Base-by-base conservation (phyloP, 1,140 invertebrate genomes). In the Sesamia nonagrioides region DNA sequence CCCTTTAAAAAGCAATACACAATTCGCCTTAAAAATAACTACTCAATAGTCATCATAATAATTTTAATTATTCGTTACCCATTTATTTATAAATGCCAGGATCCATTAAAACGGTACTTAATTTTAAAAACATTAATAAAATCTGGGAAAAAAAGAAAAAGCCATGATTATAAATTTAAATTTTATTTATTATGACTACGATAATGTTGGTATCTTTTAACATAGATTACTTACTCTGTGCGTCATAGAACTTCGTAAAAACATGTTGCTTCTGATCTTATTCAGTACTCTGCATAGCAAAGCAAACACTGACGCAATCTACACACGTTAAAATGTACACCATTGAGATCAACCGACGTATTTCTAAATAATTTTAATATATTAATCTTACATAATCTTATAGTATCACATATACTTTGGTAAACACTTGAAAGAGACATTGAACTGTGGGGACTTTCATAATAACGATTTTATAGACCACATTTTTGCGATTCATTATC, bases 331-430 rank as follows among this genome's bases (percentile, higher is more conserved):
- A 33, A 69, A 45, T 69, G 33, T 69, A 48, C 66, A 69, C 63
- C 37, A 48, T 27, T 69, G 66, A 69, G 66, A 69, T 74, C 52
- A 58, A 42, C 52, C 11, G 52, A 74, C 37, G 27, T 74, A 40
- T 15, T 33, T 45, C 71, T 74, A 74, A 45, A 58, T 60, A 74
- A 60, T 40, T 45, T 21, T 60, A 74, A 74, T 74, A 60, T 74
- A 54, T 60, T 74, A 74, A 18, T 27, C 61, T n/a, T 74, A 74
- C 17, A 27, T 82, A 78, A 75, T 66, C 75, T 80, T 77, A 79
- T 77, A 82, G 61, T 87, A 90, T 90, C 89, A 90, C 89, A 89
- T 82, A 79, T 56, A 89, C 87, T 90, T 90, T 90, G 89, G 89
- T 90, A 82, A 74, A 58, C 61, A 61, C 42, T 69, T 77, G 45